These are phyloP conservation scores for Echinops telfairi DNA, from an alignment of 2,113 vertebrate genomes.

Conservation along the genomic window DNA sequence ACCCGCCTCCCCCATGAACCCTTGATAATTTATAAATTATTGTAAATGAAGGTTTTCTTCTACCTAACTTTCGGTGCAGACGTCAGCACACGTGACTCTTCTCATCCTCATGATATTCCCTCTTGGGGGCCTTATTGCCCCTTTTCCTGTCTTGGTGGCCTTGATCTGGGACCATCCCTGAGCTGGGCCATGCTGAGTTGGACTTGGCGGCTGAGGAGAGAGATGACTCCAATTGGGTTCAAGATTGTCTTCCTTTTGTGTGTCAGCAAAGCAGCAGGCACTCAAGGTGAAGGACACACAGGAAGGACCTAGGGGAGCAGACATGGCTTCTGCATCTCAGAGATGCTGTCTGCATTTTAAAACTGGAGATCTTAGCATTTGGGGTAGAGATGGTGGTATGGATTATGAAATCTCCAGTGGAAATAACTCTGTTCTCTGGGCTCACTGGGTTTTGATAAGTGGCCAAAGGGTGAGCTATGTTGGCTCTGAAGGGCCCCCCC, in stretches of 20 bases:
- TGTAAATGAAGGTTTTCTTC: slow-evolving; percentile 30
- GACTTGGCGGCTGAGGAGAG: slow-evolving; percentile 10
- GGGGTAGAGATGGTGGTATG: not conserved
- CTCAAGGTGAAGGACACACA: not conserved
- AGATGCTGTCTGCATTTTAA: not conserved
- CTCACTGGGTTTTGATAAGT: not conserved
- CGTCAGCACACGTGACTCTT: not conserved
- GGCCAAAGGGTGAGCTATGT: not conserved
- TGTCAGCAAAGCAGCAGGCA: not conserved
- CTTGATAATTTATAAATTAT: too few species aligned
- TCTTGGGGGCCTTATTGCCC: not conserved
- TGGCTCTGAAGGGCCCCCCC: not conserved
- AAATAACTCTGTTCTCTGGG: not conserved
- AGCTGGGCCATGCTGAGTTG: not conserved
- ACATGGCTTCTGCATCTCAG: not conserved
- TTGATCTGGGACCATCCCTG: not conserved
- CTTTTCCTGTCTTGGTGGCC: not conserved
- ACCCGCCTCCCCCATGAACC: too few species aligned
- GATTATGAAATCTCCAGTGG: not conserved
- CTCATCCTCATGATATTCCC: not conserved
- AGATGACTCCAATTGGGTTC: not conserved
- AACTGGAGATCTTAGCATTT: not conserved
- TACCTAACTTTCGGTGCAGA: not conserved
- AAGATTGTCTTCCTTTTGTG: not conserved
- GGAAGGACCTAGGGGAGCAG: not conserved